phyloP scores from a whole-genome alignment of 2,797 vertebrate species.

The Pipistrellus pygmaeus region DNA sequence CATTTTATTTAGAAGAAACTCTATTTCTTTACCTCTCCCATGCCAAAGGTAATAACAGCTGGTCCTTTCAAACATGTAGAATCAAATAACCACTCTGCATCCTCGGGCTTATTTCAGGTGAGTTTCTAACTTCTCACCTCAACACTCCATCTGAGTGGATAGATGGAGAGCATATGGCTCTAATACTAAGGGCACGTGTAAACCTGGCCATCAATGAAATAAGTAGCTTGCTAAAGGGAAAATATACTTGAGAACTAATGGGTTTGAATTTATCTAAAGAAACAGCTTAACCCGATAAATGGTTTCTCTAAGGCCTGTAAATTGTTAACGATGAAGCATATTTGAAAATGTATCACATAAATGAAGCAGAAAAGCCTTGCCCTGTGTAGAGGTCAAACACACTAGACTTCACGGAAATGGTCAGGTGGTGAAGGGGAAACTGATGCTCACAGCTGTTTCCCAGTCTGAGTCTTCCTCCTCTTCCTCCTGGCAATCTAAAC shows the following conservation, averaged over 20 bases:
- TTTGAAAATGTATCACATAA: not conserved
- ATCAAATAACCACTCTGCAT: not conserved
- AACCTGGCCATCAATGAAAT: not conserved
- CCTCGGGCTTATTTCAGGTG: not conserved
- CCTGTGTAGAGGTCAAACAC: not conserved
- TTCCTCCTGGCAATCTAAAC: not conserved
- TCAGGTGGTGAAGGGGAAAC: not conserved
- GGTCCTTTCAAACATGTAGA: not conserved
- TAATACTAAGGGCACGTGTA: not conserved
- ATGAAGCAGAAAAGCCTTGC: not conserved
- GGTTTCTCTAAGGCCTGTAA: not conserved
- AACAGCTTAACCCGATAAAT: not conserved
- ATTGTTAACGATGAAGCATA: not conserved
- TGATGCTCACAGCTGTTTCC: not conserved
- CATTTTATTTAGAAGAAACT: slow-evolving; percentile 9
- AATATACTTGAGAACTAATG: not conserved
- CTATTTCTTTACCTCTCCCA: not conserved
- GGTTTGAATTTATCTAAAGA: slow-evolving; percentile 44
- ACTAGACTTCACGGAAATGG: accelerated
- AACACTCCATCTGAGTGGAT: not conserved
- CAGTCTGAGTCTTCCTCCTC: not conserved
- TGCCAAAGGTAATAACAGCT: not conserved
- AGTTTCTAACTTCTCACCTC: slow-evolving; percentile 17
- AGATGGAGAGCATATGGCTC: accelerated
- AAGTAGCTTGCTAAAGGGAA: not conserved